A percentile compares a stretch with the other conserved stretches of the same genome.
phyloP scores from a whole-genome alignment of 2,797 vertebrate genomes.

The Somateria mollissima region DNA sequence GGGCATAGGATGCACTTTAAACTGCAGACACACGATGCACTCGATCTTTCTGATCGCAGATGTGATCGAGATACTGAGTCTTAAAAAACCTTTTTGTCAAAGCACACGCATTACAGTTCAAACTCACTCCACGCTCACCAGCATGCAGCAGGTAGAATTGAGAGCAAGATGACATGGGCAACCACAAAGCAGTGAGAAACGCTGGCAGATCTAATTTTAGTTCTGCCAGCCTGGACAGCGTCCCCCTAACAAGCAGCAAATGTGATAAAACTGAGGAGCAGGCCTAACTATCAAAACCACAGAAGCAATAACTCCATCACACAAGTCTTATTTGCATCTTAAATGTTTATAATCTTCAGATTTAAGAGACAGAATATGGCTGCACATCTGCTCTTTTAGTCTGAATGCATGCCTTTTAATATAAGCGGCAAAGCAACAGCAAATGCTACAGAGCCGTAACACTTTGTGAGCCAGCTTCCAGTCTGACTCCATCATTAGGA shows the following conservation, averaged over 20 bases:
- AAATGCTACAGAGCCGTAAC: rapidly evolving
- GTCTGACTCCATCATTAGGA: neutral
- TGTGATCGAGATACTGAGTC: neutral
- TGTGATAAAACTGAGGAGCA: neutral
- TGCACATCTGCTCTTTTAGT: constrained; percentile 9
- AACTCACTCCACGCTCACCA: neutral
- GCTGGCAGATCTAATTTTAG: neutral
- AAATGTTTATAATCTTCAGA: constrained; percentile 20
- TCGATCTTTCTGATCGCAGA: neutral
- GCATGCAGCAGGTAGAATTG: neutral
- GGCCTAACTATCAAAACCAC: neutral
- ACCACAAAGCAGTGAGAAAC: neutral
- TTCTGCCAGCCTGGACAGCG: neutral
- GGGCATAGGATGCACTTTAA: neutral
- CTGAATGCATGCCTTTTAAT: neutral
- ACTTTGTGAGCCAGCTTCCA: neutral
- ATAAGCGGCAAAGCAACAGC: neutral
- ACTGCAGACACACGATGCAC: neutral
- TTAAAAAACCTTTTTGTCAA: neutral
- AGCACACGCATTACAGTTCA: neutral
- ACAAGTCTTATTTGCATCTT: neutral
- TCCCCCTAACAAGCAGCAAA: neutral
- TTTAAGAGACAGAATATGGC: neutral
- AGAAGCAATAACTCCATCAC: neutral
- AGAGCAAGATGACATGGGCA: neutral